Conservation (phyloP, 92 coral and sea anemone genomes). For the Micromussa lordhowensis region DNA sequence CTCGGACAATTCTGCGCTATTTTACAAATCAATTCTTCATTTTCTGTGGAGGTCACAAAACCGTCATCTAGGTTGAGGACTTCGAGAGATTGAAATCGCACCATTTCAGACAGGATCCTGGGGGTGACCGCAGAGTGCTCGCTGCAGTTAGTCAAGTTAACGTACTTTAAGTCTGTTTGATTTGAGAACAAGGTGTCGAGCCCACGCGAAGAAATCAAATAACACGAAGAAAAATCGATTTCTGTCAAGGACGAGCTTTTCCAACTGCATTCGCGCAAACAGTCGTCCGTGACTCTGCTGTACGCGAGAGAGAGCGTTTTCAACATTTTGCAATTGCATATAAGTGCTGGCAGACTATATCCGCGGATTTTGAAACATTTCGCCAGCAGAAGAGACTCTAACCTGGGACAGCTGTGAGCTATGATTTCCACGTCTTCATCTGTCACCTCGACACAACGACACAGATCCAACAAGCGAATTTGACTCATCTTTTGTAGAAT, state of each 20-base stretch:
- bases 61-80: constrained; percentile 62
- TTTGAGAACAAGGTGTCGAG: constrained; percentile 41
- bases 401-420: constrained; percentile 63
- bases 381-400: constrained; percentile 76
- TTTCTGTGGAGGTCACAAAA: constrained; percentile 38
- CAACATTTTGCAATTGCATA: constrained; percentile 58
- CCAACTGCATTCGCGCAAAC: constrained; percentile 57
- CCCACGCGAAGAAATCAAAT: constrained; percentile 52
- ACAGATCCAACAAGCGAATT: constrained; percentile 76
- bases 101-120: constrained; percentile 34
- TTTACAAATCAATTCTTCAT: constrained; percentile 53
- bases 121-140: constrained; percentile 45
- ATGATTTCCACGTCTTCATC: constrained; percentile 65
- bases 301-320: constrained; percentile 78
- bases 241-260: constrained; percentile 46
- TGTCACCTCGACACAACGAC: constrained; percentile 71
- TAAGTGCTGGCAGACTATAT: constrained; percentile 52
- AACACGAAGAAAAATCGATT: constrained; percentile 71
- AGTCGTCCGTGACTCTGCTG: constrained; percentile 64
- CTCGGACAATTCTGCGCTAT: constrained; percentile 46
- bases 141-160: constrained; percentile 65
- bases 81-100: constrained; percentile 51
- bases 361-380: constrained; percentile 77
- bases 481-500: constrained; percentile 61
- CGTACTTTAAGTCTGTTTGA: constrained; percentile 45